A percentile compares a stretch with the other conserved stretches of the same genome.
Conservation (phyloP, 1,140 invertebrate genomes). For the Diachasmimorpha longicaudata region DNA sequence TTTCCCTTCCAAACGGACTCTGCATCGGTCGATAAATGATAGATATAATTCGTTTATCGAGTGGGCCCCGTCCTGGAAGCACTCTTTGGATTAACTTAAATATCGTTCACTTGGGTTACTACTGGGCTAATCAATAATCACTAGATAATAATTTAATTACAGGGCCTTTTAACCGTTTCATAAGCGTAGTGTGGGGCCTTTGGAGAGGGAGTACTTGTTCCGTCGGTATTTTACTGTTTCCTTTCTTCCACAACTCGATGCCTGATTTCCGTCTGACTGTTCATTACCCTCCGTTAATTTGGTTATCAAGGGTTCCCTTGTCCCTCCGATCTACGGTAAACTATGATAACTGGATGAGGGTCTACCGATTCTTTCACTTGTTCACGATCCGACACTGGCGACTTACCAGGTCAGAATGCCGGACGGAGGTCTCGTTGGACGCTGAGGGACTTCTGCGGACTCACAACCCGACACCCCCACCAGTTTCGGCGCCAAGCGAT, state of each 20-base stretch:
- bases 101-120: background rate
- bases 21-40: too few relatives aligned
- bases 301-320: background rate
- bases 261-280: background rate
- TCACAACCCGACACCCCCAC: conserved; percentile 10
- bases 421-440: conserved; percentile 8
- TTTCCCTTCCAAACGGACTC: background rate
- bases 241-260: too few relatives aligned
- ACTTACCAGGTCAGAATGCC: conserved; percentile 61
- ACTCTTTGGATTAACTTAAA: background rate
- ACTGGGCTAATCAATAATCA: conserved; percentile 27
- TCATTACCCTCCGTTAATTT: background rate
- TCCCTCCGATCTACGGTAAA: background rate
- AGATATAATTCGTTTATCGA: background rate
- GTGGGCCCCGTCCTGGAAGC: background rate
- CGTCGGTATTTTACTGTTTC: background rate
- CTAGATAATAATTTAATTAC: background rate
- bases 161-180: background rate
- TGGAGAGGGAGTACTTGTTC: background rate
- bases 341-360: background rate
- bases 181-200: too few relatives aligned
- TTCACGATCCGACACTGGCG: conserved; percentile 56
- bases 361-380: conserved; percentile 20
- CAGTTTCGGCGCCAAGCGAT: conserved; percentile 21
- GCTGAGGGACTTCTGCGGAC: conserved; percentile 12